Conservation (phyloP, 2,797 vertebrate species). For the Emydoidea blandingii region DNA sequence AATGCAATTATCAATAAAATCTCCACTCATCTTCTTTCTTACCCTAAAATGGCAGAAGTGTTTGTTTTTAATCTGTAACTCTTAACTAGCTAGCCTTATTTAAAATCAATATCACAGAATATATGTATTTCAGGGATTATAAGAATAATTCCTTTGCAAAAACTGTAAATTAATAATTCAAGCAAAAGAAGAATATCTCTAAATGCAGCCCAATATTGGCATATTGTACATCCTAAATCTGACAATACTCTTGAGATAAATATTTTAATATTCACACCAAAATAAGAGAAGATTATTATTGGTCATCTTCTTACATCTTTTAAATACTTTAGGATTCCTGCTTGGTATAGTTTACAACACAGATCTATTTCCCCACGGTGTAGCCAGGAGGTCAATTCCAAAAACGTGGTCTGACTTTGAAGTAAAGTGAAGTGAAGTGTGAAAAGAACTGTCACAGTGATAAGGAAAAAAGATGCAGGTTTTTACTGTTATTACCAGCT, state of each 20-base stretch:
- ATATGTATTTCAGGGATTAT: neutral
- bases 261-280: neutral
- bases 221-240: accelerated
- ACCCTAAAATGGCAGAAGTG: neutral
- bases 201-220: neutral
- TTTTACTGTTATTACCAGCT: neutral
- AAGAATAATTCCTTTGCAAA: neutral
- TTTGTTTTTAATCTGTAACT: neutral
- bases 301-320: neutral
- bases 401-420: neutral
- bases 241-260: neutral
- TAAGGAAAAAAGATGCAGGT: neutral
- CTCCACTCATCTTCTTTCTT: neutral
- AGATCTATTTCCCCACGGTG: constrained; percentile 8
- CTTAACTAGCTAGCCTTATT: neutral
- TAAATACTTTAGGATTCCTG: neutral
- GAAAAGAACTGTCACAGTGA: neutral
- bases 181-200: neutral
- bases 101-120: neutral
- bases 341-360: constrained; percentile 11
- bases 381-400: neutral
- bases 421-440: neutral
- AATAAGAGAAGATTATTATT: neutral
- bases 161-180: neutral
- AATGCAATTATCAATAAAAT: neutral